phyloP scores from a whole-genome alignment of 2,888 invertebrate genomes.

The Stenichneumon culpator region DNA sequence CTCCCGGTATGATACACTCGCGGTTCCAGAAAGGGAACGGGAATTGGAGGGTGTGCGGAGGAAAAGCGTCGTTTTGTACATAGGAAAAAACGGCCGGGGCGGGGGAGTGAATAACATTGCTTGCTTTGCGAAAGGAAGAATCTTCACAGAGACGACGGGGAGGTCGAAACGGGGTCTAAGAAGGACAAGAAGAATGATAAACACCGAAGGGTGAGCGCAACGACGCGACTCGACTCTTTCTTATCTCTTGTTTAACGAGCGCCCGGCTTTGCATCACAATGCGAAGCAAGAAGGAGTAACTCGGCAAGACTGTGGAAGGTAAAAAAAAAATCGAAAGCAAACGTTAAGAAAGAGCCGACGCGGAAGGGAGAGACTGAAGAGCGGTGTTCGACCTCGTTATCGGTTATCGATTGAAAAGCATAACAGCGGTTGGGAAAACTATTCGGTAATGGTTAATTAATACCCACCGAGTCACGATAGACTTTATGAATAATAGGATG shows the following conservation, averaged over 20 bases:
- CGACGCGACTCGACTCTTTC: slow-evolving; percentile 73
- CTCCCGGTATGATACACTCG: slow-evolving; percentile 64
- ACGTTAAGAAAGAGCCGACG: background rate
- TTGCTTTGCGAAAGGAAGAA: slow-evolving; percentile 33
- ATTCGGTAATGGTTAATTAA: background rate
- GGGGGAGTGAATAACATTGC: slow-evolving; percentile 67
- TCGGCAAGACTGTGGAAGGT: slow-evolving; percentile 29
- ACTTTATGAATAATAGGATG: background rate
- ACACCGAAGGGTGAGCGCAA: slow-evolving; percentile 60
- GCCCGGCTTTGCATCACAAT: slow-evolving; percentile 81
- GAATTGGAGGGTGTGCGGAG: slow-evolving; percentile 29
- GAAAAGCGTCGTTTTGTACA: slow-evolving; percentile 39
- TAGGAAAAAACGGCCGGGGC: slow-evolving; percentile 38
- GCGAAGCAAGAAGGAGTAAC: slow-evolving; percentile 56
- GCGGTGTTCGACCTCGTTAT: slow-evolving; percentile 78
- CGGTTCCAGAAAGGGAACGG: slow-evolving; percentile 69
- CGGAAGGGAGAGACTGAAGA: background rate
- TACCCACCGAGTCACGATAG: background rate
- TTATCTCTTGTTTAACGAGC: slow-evolving; percentile 80
- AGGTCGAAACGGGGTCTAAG: slow-evolving; percentile 39
- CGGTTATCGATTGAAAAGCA: slow-evolving; percentile 77
- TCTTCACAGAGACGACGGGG: slow-evolving; percentile 16
- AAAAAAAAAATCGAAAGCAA: background rate
- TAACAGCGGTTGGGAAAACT: slow-evolving; percentile 1
- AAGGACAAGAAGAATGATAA: slow-evolving; percentile 59